Base-by-base conservation (phyloP, 2,888 invertebrate species). In the Sabellastarte sp. region DNA sequence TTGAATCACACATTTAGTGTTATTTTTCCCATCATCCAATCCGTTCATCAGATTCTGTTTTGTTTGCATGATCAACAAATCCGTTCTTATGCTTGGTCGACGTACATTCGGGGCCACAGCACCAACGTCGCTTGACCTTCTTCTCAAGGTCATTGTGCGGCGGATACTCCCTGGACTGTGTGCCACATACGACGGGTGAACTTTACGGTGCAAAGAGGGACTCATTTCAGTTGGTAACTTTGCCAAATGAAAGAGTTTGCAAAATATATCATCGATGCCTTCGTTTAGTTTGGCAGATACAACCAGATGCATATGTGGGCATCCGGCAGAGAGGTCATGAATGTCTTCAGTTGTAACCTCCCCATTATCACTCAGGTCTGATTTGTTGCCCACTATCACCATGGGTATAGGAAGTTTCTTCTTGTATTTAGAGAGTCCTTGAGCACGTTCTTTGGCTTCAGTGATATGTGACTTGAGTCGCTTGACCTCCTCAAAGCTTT, bases 201-300 rank as follows among this genome's bases (percentile, higher is more conserved):
- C 90, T 65, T 90, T 88, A 76, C 92, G 90, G 83, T 93, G 93
- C 80, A 92, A 90, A 77, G 92, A 92, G 0, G 81, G 80, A 28
- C 92, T 92, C 93, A 93, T 93, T 86, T 93, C 93, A 75, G 91
- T 84, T 0, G 93, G 93, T 64, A 93, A 84, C 80, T 91, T 91
- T 32, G 92, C 91, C 57, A 91, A 89, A 62, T 90, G 88, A 82
- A 93, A 93, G 15, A 93, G 87, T 74, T 91, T 90, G 81, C 91
- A 90, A 84, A 93, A 93, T 24, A 92, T 88, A 77, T 93, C 92
- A 77, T 93, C 92, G 59, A 93, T 90, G 77, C 89, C 89, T 70
- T 87, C 87, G 83, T 92, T 91, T 77, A 89, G 89, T 82, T 92
- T 92, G 3, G 93, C 93, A 50, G 41, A 41, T 15, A 15, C 20